A percentile compares a stretch with the other conserved stretches of the same genome.
These are phyloP conservation scores for Shargacucullia verbasci DNA, from an alignment of 2,888 invertebrate species.

Conservation along the genomic window DNA sequence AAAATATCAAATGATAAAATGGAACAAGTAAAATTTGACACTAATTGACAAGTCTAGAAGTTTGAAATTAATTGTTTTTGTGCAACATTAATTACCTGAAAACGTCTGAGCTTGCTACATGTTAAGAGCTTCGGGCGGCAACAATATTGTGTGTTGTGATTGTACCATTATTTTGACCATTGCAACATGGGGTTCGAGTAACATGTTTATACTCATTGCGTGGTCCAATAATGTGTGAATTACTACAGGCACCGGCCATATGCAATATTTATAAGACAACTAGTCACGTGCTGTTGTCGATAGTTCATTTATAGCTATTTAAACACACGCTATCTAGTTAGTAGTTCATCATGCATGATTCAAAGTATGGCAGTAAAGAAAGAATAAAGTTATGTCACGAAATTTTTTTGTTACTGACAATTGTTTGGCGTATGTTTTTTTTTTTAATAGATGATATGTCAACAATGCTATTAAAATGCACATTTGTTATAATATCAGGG, in stretches of 20 bases:
- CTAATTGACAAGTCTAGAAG: constrained; percentile 41
- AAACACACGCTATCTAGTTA: constrained; percentile 32
- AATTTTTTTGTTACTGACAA: constrained; percentile 9
- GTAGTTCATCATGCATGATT: too few species aligned
- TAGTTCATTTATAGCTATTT: constrained; percentile 44
- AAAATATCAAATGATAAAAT: constrained; percentile 14
- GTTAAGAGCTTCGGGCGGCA: constrained; percentile 21
- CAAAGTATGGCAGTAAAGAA: too few species aligned
- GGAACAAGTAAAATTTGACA: constrained; percentile 21
- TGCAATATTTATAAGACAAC: constrained; percentile 44
- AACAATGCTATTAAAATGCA: too few species aligned
- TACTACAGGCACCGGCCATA: constrained; percentile 52
- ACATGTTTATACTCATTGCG: constrained; percentile 59
- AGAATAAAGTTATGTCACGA: too few species aligned
- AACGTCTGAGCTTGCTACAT: constrained; percentile 9
- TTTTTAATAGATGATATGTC: too few species aligned
- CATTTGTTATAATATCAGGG: too few species aligned
- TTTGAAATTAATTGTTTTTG: constrained; percentile 33
- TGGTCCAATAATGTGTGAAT: constrained; percentile 65
- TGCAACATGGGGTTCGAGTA: constrained; percentile 25
- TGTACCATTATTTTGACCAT: constrained; percentile 44
- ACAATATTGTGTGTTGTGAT: constrained; percentile 19
- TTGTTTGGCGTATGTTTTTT: too few species aligned
- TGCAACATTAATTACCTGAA: constrained; percentile 26
- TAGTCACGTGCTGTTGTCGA: constrained; percentile 19